Percentiles rank a stretch among this genome's conserved stretches.
These are phyloP conservation scores for Homarus americanus DNA, from an alignment of 1,140 invertebrate genomes.

Conservation along the genomic window DNA sequence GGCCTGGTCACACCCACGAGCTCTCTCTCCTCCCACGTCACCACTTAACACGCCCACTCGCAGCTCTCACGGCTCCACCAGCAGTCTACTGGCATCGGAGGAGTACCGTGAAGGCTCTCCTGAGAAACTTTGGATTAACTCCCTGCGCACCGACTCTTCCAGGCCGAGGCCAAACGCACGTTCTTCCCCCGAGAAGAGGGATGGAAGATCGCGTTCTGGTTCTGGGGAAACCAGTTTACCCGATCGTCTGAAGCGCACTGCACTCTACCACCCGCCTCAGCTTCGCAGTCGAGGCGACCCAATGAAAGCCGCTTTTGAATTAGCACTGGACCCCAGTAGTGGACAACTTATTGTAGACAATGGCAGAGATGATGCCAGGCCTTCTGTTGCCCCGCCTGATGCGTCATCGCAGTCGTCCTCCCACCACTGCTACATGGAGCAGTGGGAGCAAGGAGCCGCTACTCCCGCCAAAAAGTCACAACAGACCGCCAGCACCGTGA, in stretches of 20 bases:
- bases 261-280: conserved; percentile 81
- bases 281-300: conserved; percentile 77
- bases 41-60: conserved; percentile 58
- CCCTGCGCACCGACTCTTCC: conserved; percentile 77
- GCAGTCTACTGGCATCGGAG: conserved; percentile 66
- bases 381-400: not conserved
- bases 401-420: not conserved
- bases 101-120: conserved; percentile 74
- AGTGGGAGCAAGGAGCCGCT: not conserved
- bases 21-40: conserved; percentile 60
- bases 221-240: conserved; percentile 45
- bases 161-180: not conserved
- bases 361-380: not conserved
- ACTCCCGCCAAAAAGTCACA: conserved; percentile 11
- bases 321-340: conserved; percentile 46
- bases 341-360: conserved; percentile 3
- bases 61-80: conserved; percentile 65
- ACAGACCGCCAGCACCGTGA: conserved; percentile 75
- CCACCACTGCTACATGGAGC: not conserved
- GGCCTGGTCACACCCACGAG: conserved; percentile 52
- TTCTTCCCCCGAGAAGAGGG: conserved; percentile 39
- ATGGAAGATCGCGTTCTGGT: conserved; percentile 32
- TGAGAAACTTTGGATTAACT: conserved; percentile 80
- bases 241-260: conserved; percentile 81
- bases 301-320: conserved; percentile 79